phyloP scores from a whole-genome alignment of 2,113 vertebrate species.

The Hippolais icterina region DNA sequence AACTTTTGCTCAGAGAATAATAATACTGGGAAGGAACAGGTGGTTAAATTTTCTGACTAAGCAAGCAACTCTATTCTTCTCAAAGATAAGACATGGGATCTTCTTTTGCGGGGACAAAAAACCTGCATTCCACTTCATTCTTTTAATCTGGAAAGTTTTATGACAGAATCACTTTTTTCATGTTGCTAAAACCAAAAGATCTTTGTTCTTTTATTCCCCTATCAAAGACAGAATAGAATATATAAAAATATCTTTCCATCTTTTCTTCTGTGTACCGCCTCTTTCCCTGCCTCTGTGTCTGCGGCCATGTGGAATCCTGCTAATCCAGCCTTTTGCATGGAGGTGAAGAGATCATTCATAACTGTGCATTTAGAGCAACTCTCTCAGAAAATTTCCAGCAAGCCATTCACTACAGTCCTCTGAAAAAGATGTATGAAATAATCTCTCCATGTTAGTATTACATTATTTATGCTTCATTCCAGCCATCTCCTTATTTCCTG shows the following conservation, averaged over 20 bases:
- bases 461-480: constrained; percentile 44
- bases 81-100: neutral
- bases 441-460: constrained; percentile 10
- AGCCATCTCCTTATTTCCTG: constrained; percentile 48
- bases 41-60: neutral
- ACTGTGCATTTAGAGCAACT: neutral
- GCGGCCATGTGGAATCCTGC: neutral
- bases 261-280: neutral
- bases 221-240: neutral
- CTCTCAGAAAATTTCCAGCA: constrained; percentile 2
- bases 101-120: neutral
- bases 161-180: neutral
- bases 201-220: neutral
- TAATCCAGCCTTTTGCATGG: neutral
- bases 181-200: neutral
- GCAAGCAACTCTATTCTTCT: neutral
- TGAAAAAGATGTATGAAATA: constrained; percentile 7
- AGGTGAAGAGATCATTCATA: constrained; percentile 1
- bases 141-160: neutral
- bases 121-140: neutral
- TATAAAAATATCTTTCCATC: neutral
- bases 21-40: neutral
- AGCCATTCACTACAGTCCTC: neutral
- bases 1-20: neutral
- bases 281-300: neutral